Base-by-base conservation (phyloP, 2,797 vertebrate genomes). In the Amblyopsis hoosieri region DNA sequence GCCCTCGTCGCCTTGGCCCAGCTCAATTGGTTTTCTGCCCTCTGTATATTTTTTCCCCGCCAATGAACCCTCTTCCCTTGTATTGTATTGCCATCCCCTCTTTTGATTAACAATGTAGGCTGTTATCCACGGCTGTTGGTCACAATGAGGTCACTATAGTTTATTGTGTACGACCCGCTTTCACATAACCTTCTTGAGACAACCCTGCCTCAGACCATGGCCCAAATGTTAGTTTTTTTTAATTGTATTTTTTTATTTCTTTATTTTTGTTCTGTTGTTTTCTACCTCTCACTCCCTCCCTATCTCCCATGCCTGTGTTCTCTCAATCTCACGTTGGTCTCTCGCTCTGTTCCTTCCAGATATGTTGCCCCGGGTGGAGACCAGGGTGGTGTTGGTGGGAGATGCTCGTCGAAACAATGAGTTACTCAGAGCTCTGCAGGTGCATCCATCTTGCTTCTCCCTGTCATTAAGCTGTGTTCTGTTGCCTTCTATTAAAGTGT, bases 391-490 rank as follows among this genome's bases (percentile, higher is more conserved):
- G 79, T 73, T 99, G 75, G 93, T 98, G 79, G 94, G 94, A 85
- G 94, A 95, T 70, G 90, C 94, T 17, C 91, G 93, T 56, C 91
- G 88, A 76, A 79, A 66, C 54, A 85, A 86, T 76, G 91, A 92
- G 5, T 93, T 99, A 76, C 66, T 95, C 75, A 94, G 94, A 88
- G 96, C 97, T 12, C 82, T 98, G 61, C 90, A 98, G 96, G 98
- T 98, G 89, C 23, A 42, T 42, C 37, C 37, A 42, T 42, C 37
- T 42, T 2, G 7, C 37, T 9, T 8, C 37, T 42, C 37, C 2
- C 37, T 42, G 5, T 42, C 8, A 42, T 9, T 42, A 42, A 9
- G 31, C 17, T 55, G 49, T 50, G 54, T 50, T 56, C 47, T 15
- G 4, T 31, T 64, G 60, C 3, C 53, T 72, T 52, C 45, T 52